Evolutionary conservation across 2,888 invertebrate genomes (phyloP), one percentile per base, ranked within the genome.

Genomic region (Drosophila peninsularis): DNA sequence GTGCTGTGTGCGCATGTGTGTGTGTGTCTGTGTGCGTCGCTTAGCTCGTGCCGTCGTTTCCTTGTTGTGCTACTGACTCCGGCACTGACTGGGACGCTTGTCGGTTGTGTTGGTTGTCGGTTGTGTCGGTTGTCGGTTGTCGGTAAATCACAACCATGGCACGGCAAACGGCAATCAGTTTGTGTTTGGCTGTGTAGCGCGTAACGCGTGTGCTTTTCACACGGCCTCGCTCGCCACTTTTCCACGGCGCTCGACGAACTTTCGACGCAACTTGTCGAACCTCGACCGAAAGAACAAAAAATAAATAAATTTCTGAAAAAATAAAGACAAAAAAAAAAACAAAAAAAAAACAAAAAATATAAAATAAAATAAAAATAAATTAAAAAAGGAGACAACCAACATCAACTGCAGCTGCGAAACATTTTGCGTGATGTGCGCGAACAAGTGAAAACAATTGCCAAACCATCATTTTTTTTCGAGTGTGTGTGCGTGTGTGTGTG

Each of bases 151-250:
- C 90, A 90, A 80, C 89, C 89, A 73, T 77, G 71, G 88, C 85
- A 84, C 70, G 75, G 87, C 82, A 82, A 84, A 88, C 82, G 82
- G 81, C 78, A 89, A 82, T 91, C 90, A 92, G 92, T 92, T 92
- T 90, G 90, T 90, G 84, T 92, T 92, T 90, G 91, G 91, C 92
- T 91, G 91, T 90, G 91, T 87, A 90, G 87, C 89, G 88, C 87
- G 87, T 84, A 63, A 52, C 52, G 53, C 89, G 88, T 84, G 82
- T 88, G 90, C 71, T 52, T 52, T 37, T 34, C 53, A 53, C 45
- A 53, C 64, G 64, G 64, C 37, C 32, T 63, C 54, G 53, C 53
- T 34, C 37, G 24, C 21, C 45, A 60, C 32, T 45, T 55, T 39
- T 55, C 1, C 11, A 30, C 34, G 44, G 13, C 57, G 37, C 36